Conservation (phyloP, 2,113 vertebrate species). For the Eretmochelys imbricata region DNA sequence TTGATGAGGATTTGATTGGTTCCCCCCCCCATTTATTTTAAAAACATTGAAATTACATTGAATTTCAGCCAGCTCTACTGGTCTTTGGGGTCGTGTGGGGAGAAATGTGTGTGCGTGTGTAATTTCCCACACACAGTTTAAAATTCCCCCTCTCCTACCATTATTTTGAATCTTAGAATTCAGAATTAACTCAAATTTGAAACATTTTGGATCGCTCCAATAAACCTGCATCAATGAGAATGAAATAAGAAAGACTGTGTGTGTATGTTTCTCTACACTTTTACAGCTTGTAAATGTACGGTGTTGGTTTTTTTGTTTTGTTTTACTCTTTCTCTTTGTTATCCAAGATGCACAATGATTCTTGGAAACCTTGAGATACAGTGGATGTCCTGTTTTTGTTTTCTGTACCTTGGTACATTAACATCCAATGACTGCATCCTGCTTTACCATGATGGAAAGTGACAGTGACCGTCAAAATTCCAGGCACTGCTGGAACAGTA, state of each 20-base stretch:
- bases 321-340: not conserved
- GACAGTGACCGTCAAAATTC: not conserved
- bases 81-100: not conserved
- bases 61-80: not conserved
- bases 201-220: not conserved
- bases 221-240: not conserved
- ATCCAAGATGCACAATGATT: fast-evolving
- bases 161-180: not conserved
- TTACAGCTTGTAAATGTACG: not conserved
- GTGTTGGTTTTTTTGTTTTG: not conserved
- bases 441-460: fast-evolving
- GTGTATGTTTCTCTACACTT: not conserved
- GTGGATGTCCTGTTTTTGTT: not conserved
- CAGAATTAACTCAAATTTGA: not conserved
- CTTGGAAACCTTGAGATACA: not conserved
- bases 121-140: not conserved
- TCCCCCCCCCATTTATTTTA: not conserved
- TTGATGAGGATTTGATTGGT: not conserved
- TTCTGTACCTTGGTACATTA: fast-evolving
- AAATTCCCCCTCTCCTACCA: not conserved
- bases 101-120: not conserved
- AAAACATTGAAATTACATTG: not conserved
- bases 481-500: not conserved
- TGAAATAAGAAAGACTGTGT: not conserved
- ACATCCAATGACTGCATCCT: not conserved